Percentiles rank a stretch among this genome's conserved stretches.
Conservation (phyloP, 1,140 invertebrate genomes). For the Lepidurus packardi region DNA sequence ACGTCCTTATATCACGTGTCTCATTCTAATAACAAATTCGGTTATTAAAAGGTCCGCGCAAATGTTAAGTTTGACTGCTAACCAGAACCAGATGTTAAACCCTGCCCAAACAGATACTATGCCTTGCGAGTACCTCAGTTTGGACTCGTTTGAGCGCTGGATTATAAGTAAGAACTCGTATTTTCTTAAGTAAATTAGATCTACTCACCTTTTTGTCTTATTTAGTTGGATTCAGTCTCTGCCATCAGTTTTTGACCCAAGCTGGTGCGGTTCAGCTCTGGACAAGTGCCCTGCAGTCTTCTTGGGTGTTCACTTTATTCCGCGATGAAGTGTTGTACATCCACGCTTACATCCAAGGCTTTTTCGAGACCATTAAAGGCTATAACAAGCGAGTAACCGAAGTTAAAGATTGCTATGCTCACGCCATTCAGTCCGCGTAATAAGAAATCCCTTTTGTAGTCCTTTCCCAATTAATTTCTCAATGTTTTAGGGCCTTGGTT, state of each 20-base stretch:
- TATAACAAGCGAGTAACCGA: conserved; percentile 86
- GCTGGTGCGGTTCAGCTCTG: conserved; percentile 76
- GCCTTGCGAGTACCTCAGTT: conserved; percentile 93
- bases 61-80: conserved; percentile 87
- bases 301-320: conserved; percentile 91
- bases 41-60: conserved; percentile 62
- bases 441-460: conserved; percentile 27
- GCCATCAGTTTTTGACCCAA: conserved; percentile 67
- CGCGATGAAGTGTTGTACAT: conserved; percentile 95
- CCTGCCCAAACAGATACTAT: conserved; percentile 92
- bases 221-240: conserved; percentile 78
- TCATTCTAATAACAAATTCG: conserved; percentile 1
- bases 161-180: conserved; percentile 65
- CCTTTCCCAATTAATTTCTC: conserved; percentile 29
- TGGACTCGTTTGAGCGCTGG: conserved; percentile 94
- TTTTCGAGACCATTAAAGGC: conserved; percentile 93
- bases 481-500: conserved; percentile 57
- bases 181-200: background rate
- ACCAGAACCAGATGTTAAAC: conserved; percentile 83
- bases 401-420: conserved; percentile 88
- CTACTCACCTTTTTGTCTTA: conserved; percentile 26
- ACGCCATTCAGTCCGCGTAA: conserved; percentile 78
- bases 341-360: conserved; percentile 85
- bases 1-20: conserved; percentile 20
- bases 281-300: conserved; percentile 81